These are phyloP conservation scores for Tenthredo mesomela DNA, from an alignment of 2,888 invertebrate genomes.

Conservation along the genomic window DNA sequence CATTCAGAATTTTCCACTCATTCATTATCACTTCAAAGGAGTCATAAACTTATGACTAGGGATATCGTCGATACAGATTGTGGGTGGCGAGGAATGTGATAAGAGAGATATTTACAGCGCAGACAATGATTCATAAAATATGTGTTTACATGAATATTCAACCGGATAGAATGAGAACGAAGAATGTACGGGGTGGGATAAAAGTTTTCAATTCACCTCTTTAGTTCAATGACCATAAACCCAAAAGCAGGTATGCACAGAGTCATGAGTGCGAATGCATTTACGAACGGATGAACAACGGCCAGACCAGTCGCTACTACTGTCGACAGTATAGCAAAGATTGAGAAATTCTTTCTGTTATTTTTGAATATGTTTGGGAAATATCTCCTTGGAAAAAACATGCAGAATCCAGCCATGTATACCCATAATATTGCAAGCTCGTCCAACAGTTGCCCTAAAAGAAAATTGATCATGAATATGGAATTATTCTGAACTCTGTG, in stretches of 20 bases:
- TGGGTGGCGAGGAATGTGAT: background rate
- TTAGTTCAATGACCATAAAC: slow-evolving; percentile 84
- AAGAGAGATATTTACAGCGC: slow-evolving; percentile 15
- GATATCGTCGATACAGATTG: background rate
- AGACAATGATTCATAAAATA: slow-evolving; percentile 33
- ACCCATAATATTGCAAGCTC: slow-evolving; percentile 92
- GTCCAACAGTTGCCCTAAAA: slow-evolving; percentile 87
- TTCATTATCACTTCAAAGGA: background rate
- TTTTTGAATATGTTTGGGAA: slow-evolving; percentile 85
- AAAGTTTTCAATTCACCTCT: slow-evolving; percentile 79
- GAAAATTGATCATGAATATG: background rate
- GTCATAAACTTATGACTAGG: background rate
- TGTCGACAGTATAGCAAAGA: slow-evolving; percentile 82
- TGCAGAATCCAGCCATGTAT: slow-evolving; percentile 87
- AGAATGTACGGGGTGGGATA: slow-evolving; percentile 7
- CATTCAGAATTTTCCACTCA: background rate
- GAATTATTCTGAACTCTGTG: slow-evolving; percentile 6
- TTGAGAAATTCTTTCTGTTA: slow-evolving; percentile 83
- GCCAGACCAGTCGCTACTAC: slow-evolving; percentile 85
- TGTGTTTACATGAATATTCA: slow-evolving; percentile 9
- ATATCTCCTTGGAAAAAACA: slow-evolving; percentile 86
- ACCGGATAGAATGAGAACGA: background rate
- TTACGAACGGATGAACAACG: slow-evolving; percentile 88
- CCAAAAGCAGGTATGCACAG: slow-evolving; percentile 85
- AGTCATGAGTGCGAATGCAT: slow-evolving; percentile 90